Percentiles rank a stretch among this genome's conserved stretches.
Evolutionary conservation across 2,113 vertebrate species (phyloP).

Genomic region (Poeciliopsis turrubarensis): DNA sequence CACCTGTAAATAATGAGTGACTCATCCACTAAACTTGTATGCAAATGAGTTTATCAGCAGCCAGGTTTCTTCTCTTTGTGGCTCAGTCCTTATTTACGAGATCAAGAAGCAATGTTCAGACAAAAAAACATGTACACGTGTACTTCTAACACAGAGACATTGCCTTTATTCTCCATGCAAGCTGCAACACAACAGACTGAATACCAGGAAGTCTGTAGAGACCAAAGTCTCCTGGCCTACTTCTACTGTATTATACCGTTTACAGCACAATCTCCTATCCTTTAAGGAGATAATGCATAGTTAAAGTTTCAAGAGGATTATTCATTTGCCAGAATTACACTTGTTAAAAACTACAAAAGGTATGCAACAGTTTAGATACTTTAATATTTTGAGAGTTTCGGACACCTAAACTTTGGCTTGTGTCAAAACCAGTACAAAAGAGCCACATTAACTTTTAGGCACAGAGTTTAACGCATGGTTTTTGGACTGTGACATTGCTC

Average conservation of each 20-base stretch:
- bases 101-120: background rate
- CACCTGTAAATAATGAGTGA: no score
- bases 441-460: conserved; percentile 1
- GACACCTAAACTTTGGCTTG: background rate
- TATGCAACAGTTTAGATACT: no score
- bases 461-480: background rate
- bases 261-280: conserved; percentile 9
- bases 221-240: conserved; percentile 35
- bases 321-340: background rate
- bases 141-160: background rate
- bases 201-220: conserved; percentile 43
- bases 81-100: background rate
- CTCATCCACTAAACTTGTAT: background rate
- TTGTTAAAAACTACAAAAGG: background rate
- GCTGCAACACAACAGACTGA: conserved; percentile 13
- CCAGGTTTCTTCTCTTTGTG: background rate
- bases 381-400: background rate
- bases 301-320: conserved; percentile 37
- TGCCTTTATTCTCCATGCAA: conserved; percentile 8
- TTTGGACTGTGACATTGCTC: background rate
- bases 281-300: conserved; percentile 21
- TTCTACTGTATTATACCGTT: conserved; percentile 13
- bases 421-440: background rate
- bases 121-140: background rate
- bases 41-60: background rate